These are phyloP conservation scores for Sminthurinus signatus DNA, from an alignment of 1,140 invertebrate genomes.

Conservation along the genomic window DNA sequence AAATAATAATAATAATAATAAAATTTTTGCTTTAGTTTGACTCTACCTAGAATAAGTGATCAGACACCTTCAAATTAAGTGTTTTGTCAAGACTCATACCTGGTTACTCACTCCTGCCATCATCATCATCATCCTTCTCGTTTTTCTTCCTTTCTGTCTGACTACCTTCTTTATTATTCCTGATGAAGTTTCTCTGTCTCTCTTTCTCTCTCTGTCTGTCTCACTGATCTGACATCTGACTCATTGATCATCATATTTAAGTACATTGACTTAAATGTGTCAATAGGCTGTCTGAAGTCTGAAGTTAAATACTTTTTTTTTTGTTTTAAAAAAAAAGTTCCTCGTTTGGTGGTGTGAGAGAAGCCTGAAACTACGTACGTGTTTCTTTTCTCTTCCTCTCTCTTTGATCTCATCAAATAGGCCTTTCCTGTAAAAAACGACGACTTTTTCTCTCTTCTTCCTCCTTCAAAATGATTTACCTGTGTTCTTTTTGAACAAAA, in stretches of 20 bases:
- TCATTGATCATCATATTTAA: conserved; percentile 8
- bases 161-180: conserved; percentile 23
- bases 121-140: conserved; percentile 19
- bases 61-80: conserved; percentile 3
- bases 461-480: too few relatives aligned
- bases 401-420: neutral
- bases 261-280: neutral
- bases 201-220: neutral
- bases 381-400: neutral
- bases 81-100: conserved; percentile 19
- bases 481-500: too few relatives aligned
- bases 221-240: conserved; percentile 10
- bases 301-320: too few relatives aligned
- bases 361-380: neutral
- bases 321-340: too few relatives aligned
- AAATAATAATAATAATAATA: neutral
- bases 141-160: conserved; percentile 17
- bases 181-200: conserved; percentile 8
- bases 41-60: conserved; percentile 4
- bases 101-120: conserved; percentile 12
- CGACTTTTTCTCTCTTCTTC: too few relatives aligned
- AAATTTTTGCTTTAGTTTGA: neutral
- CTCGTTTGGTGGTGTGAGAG: neutral
- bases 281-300: neutral
- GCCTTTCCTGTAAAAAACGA: neutral